Evolutionary conservation across 2,113 vertebrate species (phyloP).

Genomic region (Atrichornis clamosus): DNA sequence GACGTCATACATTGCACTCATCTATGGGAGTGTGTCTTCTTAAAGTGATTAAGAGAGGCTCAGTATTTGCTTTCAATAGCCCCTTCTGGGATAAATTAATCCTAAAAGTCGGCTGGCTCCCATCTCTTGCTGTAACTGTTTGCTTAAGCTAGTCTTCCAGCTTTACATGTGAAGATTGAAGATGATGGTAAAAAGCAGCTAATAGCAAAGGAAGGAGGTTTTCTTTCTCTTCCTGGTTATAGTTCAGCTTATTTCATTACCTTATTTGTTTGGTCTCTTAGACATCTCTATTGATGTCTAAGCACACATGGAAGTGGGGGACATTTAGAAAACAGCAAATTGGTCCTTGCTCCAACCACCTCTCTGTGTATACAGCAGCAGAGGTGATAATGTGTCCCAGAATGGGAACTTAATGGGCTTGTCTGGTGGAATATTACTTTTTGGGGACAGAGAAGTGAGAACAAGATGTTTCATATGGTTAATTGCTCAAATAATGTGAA

Average conservation of each 20-base stretch:
- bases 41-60: neutral
- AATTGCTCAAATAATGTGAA: conserved; percentile 23
- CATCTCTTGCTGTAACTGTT: neutral
- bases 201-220: neutral
- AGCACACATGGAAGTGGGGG: neutral
- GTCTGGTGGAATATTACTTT: neutral
- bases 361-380: neutral
- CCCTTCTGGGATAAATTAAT: neutral
- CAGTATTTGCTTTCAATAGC: neutral
- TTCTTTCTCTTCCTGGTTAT: neutral
- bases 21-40: neutral
- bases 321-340: neutral
- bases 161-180: neutral
- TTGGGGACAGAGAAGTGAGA: neutral
- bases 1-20: neutral
- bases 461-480: neutral
- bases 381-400: neutral
- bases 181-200: neutral
- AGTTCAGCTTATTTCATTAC: neutral
- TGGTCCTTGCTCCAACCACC: neutral
- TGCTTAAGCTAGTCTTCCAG: neutral
- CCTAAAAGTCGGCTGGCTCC: neutral
- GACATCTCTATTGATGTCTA: neutral
- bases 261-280: too few species aligned
- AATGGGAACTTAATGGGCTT: neutral